Percentiles rank a stretch among this genome's conserved stretches.
These are phyloP conservation scores for Steinernema carpocapsae DNA, from an alignment of 2,888 invertebrate species.

Conservation along the genomic window DNA sequence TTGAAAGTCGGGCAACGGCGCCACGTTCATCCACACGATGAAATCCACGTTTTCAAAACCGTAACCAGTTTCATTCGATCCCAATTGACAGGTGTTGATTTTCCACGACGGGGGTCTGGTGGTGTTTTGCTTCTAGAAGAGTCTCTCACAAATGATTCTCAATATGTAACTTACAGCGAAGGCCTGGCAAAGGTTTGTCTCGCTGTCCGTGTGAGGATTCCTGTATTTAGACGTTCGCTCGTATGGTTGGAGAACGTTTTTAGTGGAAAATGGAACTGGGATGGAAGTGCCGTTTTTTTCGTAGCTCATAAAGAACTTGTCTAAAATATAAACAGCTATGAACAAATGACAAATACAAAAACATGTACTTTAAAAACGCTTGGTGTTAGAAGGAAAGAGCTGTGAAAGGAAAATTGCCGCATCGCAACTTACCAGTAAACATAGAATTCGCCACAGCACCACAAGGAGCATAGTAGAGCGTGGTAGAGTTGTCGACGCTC, in stretches of 20 bases:
- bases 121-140: conserved; percentile 36
- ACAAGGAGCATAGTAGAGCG: conserved; percentile 83
- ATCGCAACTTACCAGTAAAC: conserved; percentile 81
- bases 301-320: conserved; percentile 12
- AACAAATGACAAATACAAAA: conserved; percentile 1
- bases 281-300: background rate
- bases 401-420: no score
- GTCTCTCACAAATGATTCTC: background rate
- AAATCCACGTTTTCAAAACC: conserved; percentile 95
- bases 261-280: background rate
- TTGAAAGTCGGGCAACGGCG: conserved; percentile 91
- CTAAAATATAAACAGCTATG: background rate
- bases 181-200: background rate
- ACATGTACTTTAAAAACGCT: no score
- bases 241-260: background rate
- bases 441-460: conserved; percentile 97
- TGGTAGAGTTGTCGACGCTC: conserved; percentile 22
- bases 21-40: conserved; percentile 98
- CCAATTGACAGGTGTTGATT: conserved; percentile 80
- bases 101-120: conserved; percentile 84
- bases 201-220: conserved; percentile 34
- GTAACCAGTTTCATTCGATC: conserved; percentile 74
- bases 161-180: background rate
- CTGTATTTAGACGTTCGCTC: conserved; percentile 36
- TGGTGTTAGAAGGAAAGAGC: no score